Conservation (phyloP, 2,797 vertebrate genomes). For the Xenops minutus region DNA sequence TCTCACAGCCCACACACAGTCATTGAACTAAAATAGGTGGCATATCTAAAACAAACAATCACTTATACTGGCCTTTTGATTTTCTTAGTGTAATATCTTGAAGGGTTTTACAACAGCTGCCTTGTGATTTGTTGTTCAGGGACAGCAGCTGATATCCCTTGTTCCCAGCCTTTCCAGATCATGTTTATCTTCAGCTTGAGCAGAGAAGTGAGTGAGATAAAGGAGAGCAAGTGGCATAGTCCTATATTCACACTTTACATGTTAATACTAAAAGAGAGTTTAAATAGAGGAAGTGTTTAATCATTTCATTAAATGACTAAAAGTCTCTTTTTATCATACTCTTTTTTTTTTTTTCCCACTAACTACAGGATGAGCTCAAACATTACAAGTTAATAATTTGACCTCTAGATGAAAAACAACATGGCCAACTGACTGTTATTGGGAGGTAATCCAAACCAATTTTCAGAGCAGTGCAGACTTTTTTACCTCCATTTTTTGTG, state of each 20-base stretch:
- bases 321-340: background rate
- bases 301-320: background rate
- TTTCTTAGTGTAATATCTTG: background rate
- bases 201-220: background rate
- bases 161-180: background rate
- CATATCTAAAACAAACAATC: background rate
- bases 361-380: background rate
- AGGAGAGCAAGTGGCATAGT: background rate
- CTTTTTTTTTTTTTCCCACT: background rate
- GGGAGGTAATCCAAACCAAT: background rate
- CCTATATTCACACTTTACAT: background rate
- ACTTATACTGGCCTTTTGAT: background rate
- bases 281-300: background rate
- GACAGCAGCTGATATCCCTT: background rate
- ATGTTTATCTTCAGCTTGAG: background rate
- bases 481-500: constrained; percentile 89
- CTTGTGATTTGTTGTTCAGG: background rate
- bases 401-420: background rate
- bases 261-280: background rate
- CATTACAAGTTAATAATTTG: background rate
- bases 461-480: background rate
- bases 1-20: background rate
- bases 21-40: background rate
- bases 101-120: background rate
- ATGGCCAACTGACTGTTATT: background rate